Base-by-base conservation (phyloP, 92 coral and sea anemone species). In the Epizoanthus illoricatus region DNA sequence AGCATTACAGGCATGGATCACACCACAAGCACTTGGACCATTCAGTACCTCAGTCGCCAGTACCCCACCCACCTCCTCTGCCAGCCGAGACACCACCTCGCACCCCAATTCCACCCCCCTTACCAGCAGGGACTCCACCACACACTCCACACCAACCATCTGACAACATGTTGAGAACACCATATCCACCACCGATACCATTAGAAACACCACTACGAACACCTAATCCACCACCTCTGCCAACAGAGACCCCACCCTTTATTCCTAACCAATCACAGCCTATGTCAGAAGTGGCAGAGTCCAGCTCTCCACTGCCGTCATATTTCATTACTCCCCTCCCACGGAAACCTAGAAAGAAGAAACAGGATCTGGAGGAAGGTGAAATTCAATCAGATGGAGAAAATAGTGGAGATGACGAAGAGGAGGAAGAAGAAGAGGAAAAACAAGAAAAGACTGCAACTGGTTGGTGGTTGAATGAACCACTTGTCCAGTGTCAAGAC, bases 391-490 rank as follows among this genome's bases (percentile, higher is more conserved):
- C 84, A 0, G 85, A 85, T 56, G 86, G 80, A 28, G 80, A 73
- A 13, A 69, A 45, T 5, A 17, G 20, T 2, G 33, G 68, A 20
- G 86, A 71, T 18, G 87, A 84, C 3, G 64, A 9, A 17, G 84
- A 81, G 3, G 88, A 71, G 5, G 33, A 80, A n/a, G 90, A 20
- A 7, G 76, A 19, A 3, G 80, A 87, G 15, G 87, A 83, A 9
- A 84, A 81, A 60, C 71, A 59, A 45, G 86, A 69, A 5, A 71
- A 75, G 66, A 36, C 23, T 5, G 62, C 56, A 16, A 90, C 75
- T 20, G 93, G 93, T 1, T 97, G 98, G 98, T 97, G 99, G 99
- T 59, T 92, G 18, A 79, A 69, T n/a, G 92, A 90, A 56, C 99
- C 99, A 3, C 80, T 97, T 17, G 73, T 43, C 20, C 81, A 89